These are phyloP conservation scores for Adineta ricciae DNA, from an alignment of 2,888 invertebrate genomes.

Conservation along the genomic window DNA sequence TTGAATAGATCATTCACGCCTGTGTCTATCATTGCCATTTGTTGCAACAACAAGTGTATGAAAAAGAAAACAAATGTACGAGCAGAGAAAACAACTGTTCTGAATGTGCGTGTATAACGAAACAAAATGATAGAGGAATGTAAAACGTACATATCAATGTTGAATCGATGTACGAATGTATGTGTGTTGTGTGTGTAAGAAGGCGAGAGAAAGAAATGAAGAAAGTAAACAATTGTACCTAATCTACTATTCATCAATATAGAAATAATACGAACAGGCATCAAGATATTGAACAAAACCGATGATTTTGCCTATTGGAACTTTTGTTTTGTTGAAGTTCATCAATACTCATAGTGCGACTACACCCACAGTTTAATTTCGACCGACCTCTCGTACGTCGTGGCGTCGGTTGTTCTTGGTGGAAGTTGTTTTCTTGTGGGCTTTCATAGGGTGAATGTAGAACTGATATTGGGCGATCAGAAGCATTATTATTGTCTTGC, in stretches of 20 bases:
- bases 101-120: not conserved
- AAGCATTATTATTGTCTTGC: not conserved
- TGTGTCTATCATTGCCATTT: constrained; percentile 2
- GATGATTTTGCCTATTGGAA: not conserved
- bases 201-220: not conserved
- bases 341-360: not conserved
- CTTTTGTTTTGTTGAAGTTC: not conserved
- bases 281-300: not conserved
- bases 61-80: not conserved
- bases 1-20: not conserved
- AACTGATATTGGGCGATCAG: not conserved
- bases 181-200: no score
- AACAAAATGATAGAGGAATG: not conserved
- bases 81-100: not conserved
- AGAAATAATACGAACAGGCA: not conserved
- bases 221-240: not conserved
- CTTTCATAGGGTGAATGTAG: not conserved
- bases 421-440: not conserved
- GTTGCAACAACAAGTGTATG: not conserved
- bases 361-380: not conserved
- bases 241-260: not conserved
- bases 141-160: not conserved
- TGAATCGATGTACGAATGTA: not conserved
- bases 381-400: not conserved
- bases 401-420: not conserved